These are phyloP conservation scores for Microplitis manilae DNA, from an alignment of 2,888 invertebrate species.

Conservation along the genomic window DNA sequence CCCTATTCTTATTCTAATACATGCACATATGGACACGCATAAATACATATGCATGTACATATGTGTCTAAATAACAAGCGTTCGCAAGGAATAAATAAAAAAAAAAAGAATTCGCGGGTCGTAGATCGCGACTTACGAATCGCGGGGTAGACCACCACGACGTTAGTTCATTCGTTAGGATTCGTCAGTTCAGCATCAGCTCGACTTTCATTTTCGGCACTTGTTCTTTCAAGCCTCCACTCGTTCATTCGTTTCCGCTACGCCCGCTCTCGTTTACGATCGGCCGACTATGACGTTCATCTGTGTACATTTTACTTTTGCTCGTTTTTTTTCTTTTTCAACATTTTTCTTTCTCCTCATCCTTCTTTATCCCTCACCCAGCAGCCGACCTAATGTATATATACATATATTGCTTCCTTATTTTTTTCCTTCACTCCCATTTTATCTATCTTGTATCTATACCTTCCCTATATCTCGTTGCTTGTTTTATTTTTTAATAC, in stretches of 20 bases:
- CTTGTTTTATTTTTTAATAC: neutral
- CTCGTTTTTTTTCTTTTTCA: neutral
- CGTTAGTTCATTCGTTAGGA: conserved; percentile 4
- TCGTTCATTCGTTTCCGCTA: conserved; percentile 37
- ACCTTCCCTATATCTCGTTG: neutral
- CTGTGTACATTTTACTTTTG: conserved; percentile 10
- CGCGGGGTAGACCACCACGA: conserved; percentile 12
- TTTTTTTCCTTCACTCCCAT: neutral
- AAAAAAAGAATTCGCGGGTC: neutral
- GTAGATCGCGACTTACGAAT: neutral
- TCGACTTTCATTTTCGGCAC: conserved; percentile 52
- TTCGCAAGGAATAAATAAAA: neutral
- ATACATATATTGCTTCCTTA: neutral
- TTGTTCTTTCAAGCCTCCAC: conserved; percentile 56
- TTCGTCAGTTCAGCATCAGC: conserved; percentile 16
- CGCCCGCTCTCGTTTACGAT: conserved; percentile 31
- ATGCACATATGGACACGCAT: neutral
- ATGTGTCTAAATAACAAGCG: neutral
- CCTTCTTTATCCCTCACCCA: neutral
- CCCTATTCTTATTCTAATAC: neutral
- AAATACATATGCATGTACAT: neutral
- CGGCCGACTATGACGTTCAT: conserved; percentile 20
- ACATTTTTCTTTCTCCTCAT: neutral
- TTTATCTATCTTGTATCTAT: neutral
- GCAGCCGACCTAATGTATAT: neutral